A percentile compares a stretch with the other conserved stretches of the same genome.
phyloP scores from a whole-genome alignment of 2,113 vertebrate species.

The Nothocercus julius region DNA sequence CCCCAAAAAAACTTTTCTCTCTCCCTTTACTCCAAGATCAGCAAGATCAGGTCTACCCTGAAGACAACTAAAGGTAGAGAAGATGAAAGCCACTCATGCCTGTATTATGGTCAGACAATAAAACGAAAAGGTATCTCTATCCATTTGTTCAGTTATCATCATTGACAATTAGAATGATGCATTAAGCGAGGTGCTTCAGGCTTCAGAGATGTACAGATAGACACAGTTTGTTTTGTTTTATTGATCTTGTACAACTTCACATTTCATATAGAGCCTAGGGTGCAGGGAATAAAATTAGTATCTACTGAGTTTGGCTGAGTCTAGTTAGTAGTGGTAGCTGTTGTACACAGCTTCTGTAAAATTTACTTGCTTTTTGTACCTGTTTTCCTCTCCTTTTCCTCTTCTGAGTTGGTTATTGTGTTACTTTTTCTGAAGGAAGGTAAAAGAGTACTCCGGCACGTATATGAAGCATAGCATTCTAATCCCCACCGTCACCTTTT shows the following conservation, averaged over 20 bases:
- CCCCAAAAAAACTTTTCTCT: not conserved
- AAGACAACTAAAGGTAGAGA: not conserved
- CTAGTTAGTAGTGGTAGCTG: not conserved
- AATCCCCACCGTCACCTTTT: slow-evolving; percentile 71
- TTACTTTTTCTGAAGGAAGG: not conserved
- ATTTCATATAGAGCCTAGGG: rapidly evolving
- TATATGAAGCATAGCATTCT: slow-evolving; percentile 55
- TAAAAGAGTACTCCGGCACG: not conserved
- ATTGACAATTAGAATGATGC: not conserved
- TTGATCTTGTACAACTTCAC: not conserved
- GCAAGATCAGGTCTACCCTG: rapidly evolving
- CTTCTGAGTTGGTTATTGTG: not conserved
- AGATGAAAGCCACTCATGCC: not conserved
- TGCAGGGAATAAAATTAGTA: not conserved
- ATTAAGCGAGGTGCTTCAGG: not conserved
- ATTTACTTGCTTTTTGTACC: not conserved
- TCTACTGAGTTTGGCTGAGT: not conserved
- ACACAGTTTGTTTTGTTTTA: not conserved
- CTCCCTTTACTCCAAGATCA: not conserved
- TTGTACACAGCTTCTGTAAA: not conserved
- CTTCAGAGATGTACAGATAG: not conserved
- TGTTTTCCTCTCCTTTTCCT: not conserved
- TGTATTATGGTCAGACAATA: not conserved
- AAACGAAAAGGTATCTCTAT: not conserved
- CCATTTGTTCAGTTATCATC: not conserved